These are phyloP conservation scores for Macropodus opercularis DNA, from an alignment of 2,797 vertebrate genomes.

Conservation along the genomic window DNA sequence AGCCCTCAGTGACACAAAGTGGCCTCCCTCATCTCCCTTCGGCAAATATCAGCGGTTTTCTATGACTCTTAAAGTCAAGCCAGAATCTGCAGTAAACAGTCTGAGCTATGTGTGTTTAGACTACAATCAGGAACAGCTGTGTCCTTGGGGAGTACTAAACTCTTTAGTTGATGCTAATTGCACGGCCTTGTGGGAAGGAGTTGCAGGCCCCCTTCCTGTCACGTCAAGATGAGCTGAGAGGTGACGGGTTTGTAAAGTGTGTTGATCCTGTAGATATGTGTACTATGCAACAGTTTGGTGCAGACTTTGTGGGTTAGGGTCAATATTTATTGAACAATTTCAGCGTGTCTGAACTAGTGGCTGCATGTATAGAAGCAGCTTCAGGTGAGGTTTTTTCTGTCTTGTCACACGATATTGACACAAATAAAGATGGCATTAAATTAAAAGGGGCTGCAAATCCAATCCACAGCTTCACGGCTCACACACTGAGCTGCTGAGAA, in stretches of 20 bases:
- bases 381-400: not conserved
- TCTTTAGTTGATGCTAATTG: constrained; percentile 61
- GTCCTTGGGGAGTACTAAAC: constrained; percentile 61
- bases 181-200: constrained; percentile 37
- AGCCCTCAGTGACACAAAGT: constrained; percentile 14
- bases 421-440: constrained; percentile 16
- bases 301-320: too few relatives aligned
- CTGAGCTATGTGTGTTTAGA: constrained; percentile 50
- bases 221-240: constrained; percentile 38
- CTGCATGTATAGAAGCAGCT: constrained; percentile 3
- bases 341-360: constrained; percentile 7
- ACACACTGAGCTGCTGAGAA: not conserved
- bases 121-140: constrained; percentile 51
- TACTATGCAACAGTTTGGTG: too few relatives aligned
- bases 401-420: not conserved
- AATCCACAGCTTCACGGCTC: constrained; percentile 27
- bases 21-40: constrained; percentile 6
- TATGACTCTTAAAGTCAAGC: constrained; percentile 15
- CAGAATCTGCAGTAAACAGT: constrained; percentile 36
- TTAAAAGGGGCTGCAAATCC: constrained; percentile 26
- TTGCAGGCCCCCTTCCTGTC: constrained; percentile 51
- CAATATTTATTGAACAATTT: not conserved
- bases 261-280: constrained; percentile 23
- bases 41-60: constrained; percentile 3
- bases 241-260: constrained; percentile 32